phyloP scores from a whole-genome alignment of 37 sponge, comb jelly and placozoan genomes.

The Theonella swinhoei region DNA sequence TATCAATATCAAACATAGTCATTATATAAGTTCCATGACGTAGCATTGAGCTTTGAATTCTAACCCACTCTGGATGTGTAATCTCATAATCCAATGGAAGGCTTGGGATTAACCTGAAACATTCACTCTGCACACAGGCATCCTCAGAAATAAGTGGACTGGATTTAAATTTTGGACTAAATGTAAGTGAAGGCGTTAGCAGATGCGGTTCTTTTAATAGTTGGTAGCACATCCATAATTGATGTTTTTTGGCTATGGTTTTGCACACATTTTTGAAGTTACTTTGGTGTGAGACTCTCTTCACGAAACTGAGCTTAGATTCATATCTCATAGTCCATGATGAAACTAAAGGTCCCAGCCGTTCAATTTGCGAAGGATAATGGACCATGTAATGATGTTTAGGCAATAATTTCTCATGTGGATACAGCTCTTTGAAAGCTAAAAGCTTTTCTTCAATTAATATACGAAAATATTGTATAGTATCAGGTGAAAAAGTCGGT shows the following conservation, averaged over 20 bases:
- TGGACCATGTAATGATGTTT: slow-evolving; percentile 15
- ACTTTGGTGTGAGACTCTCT: neutral
- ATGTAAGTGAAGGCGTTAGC: too few relatives aligned
- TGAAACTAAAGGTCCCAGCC: neutral
- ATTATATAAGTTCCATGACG: neutral
- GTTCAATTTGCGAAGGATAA: slow-evolving; percentile 14
- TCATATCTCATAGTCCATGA: slow-evolving; percentile 29
- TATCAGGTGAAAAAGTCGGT: neutral
- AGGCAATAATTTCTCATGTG: neutral
- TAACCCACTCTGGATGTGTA: neutral
- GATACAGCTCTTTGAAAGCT: neutral
- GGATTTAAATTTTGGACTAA: too few relatives aligned
- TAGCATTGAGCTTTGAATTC: neutral
- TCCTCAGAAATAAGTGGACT: too few relatives aligned
- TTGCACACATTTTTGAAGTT: slow-evolving; percentile 18
- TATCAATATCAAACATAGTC: neutral
- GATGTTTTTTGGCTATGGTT: slow-evolving; percentile 10
- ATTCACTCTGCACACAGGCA: too few relatives aligned
- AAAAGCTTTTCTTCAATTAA: slow-evolving; percentile 17
- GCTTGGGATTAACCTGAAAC: too few relatives aligned
- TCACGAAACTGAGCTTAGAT: neutral
- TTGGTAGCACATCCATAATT: slow-evolving; percentile 11
- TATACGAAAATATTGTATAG: neutral
- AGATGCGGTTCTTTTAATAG: neutral
- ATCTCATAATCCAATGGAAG: too few relatives aligned